Evolutionary conservation across 2,797 vertebrate species (phyloP).

Genomic region (Sebastes itinus): DNA sequence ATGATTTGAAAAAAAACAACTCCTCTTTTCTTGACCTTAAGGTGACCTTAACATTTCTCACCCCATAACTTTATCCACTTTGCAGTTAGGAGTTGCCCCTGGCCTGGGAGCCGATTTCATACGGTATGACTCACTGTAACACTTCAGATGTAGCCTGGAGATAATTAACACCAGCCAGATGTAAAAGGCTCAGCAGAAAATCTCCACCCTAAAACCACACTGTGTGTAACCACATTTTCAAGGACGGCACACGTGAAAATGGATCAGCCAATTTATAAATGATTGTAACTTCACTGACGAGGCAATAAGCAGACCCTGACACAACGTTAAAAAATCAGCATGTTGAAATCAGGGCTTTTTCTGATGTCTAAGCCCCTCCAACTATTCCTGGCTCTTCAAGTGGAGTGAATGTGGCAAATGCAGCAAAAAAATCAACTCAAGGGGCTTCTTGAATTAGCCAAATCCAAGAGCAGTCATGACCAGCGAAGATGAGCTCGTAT

Average conservation of each 20-base stretch:
- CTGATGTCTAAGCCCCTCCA: constrained; percentile 40
- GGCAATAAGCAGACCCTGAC: background rate
- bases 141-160: constrained; percentile 12
- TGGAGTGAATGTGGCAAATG: constrained; percentile 37
- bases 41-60: constrained; percentile 71
- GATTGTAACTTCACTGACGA: constrained; percentile 23
- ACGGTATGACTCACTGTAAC: constrained; percentile 4
- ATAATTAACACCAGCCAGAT: constrained; percentile 48
- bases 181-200: constrained; percentile 42
- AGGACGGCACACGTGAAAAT: constrained; percentile 46
- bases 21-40: constrained; percentile 64
- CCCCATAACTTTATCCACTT: constrained; percentile 55
- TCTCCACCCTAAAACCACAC: constrained; percentile 12
- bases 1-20: background rate
- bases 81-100: constrained; percentile 14
- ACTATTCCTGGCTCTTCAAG: constrained; percentile 45
- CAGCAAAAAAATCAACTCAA: constrained; percentile 44
- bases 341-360: constrained; percentile 10
- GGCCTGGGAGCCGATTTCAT: constrained; percentile 5
- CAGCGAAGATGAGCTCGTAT: background rate
- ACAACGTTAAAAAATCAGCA: constrained; percentile 18
- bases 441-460: constrained; percentile 41
- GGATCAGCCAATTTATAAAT: constrained; percentile 16
- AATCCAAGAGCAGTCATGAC: constrained; percentile 15
- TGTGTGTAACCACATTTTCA: constrained; percentile 31